Conservation (phyloP, 2,113 vertebrate genomes). For the Mastomys natalensis region DNA sequence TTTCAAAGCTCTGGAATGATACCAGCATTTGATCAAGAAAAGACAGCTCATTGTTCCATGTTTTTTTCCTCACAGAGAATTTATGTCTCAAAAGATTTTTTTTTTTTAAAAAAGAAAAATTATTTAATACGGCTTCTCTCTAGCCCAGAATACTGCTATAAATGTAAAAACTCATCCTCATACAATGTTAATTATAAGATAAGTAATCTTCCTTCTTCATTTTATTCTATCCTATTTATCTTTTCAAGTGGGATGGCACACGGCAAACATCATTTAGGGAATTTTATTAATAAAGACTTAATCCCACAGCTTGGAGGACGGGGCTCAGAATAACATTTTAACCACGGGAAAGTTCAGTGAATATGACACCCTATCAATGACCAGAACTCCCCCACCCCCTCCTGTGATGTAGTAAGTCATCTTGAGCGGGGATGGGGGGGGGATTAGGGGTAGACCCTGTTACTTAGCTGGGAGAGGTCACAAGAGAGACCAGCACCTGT, state of each 20-base stretch:
- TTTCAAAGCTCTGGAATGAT: constrained; percentile 64
- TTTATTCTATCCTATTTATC: constrained; percentile 74
- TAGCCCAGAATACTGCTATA: constrained; percentile 60
- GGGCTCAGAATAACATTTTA: constrained; percentile 70
- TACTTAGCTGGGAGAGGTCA: neutral
- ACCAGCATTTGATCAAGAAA: constrained; percentile 53
- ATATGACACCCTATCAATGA: constrained; percentile 33
- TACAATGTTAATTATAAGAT: constrained; percentile 76
- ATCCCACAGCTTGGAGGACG: constrained; percentile 55
- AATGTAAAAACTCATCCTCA: constrained; percentile 73
- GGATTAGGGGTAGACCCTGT: neutral
- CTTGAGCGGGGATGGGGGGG: too few relatives aligned
- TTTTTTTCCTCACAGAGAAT: constrained; percentile 65
- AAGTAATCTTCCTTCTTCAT: constrained; percentile 75
- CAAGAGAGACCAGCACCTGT: neutral
- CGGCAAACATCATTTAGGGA: constrained; percentile 70
- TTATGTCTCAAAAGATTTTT: constrained; percentile 71
- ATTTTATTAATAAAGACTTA: constrained; percentile 76
- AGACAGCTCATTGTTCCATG: constrained; percentile 72
- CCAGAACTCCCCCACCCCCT: neutral
- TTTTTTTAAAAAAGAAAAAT: constrained; percentile 59
- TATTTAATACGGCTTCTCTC: constrained; percentile 67
- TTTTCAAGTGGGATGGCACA: constrained; percentile 72
- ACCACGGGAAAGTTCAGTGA: constrained; percentile 10
- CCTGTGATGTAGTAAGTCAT: neutral